Base-by-base conservation (phyloP, 2,113 vertebrate genomes). In the Buteo buteo region DNA sequence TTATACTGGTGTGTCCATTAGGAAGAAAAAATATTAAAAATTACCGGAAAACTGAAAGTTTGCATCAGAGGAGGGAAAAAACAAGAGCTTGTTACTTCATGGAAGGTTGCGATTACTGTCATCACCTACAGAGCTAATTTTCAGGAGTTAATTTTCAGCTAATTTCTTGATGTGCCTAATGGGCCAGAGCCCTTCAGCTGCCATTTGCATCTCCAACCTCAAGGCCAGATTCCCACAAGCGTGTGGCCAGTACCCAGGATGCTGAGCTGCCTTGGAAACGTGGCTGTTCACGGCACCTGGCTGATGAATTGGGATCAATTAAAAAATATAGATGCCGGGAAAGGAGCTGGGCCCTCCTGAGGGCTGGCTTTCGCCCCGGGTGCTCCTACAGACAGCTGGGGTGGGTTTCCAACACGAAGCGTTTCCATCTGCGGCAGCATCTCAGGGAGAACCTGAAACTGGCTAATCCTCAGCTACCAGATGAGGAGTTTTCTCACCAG, bases 401-500 rank as follows among this genome's bases (percentile, higher is more conserved):
- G 10, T 1, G 3, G 34, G 40, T 54, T 93, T 69, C 81, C 3
- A 3, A 22, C 3, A 54, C 36, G 25, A 90, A 86, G 9, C 3
- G 1, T 73, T 94, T 93, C 74, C 66, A 34, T 58, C 47, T 1
- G 3, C 1, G 4, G 40, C 58, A 77, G 24, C 54, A 22, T 36
- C 71, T 70, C 40, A 19, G 45, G n/a, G 21, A 91, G 61, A 93
- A 91, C 82, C 91, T 96, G 86, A 82, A 95, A 96, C n/a, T 91
- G 97, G 87, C 97, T 96, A 95, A 94, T 90, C 64, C 86, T 70
- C 86, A 83, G 72, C 45, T 73, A 64, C 58, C 90, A 94, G 92
- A 88, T 90, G 92, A 94, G 91, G 44, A 65, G 40, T 88, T 92
- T 96, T 97, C 93, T 92, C 95, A 96, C 85, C 73, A 94, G 92